Base-by-base conservation (phyloP, 1,140 invertebrate genomes). In the Harpegnathos saltator region DNA sequence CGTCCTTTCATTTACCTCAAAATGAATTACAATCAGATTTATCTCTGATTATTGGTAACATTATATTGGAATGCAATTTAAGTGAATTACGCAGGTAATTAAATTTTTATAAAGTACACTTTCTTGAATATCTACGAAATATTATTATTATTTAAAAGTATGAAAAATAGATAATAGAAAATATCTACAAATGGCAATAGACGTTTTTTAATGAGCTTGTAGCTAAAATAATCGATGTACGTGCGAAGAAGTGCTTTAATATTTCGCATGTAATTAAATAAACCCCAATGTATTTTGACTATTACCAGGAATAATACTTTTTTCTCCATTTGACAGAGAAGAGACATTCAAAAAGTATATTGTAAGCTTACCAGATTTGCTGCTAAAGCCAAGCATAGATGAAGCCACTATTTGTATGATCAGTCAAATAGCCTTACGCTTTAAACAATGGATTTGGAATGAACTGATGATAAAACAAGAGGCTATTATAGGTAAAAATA, bases 31-130 rank as follows among this genome's bases (percentile, higher is more conserved):
- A 93, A 48, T 81, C 68, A 3, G 85, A 90, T 14, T 84, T 94
- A 52, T 94, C 92, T 77, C 29, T 66, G 24, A 80, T 95, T 3
- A 89, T 95, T 29, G 93, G 92, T 78, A 91, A 93, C 19, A 94
- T 95, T 63, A 91, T 95, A 7, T 90, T 94, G 74, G 85, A 93
- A 52, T 86, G 91, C 17, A 89, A 91, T 29, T 91, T 95, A 7
- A 90, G 89, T 3, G 69, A 86, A n/a, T 85, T 92, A 14, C 95
- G 94, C 63, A 92, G 93, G 85, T 95, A 89, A 81, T 61, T 69
- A 11, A 69, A 14, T 71, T 33, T 33, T 4, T 56, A 3, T n/a
- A 26, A 22, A 54, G 52, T 12, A 71, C 0, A 1, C n/a, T n/a
- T 54, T 33, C 22, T 2, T 3, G 3, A 17, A 9, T 54, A 29